Evolutionary conservation across 2,113 vertebrate species (phyloP).

Genomic region (Ancistrus triradiatus): DNA sequence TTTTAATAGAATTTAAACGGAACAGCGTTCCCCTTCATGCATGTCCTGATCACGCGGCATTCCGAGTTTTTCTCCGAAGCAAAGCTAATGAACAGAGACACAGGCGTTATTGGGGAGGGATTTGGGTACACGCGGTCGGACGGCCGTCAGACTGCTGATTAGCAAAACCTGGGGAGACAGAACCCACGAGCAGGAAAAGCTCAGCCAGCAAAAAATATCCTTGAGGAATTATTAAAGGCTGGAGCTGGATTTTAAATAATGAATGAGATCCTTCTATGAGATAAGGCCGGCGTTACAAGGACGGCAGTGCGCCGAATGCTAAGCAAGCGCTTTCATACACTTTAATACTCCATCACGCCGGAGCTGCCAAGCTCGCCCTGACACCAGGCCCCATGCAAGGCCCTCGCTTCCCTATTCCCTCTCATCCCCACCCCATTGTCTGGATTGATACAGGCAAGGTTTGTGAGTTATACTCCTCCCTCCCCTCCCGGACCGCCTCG

Average conservation of each 20-base stretch:
- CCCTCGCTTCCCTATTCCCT: conserved; percentile 1
- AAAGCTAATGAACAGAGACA: not conserved
- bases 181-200: conserved; percentile 31
- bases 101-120: not conserved
- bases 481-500: too few species aligned
- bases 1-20: not conserved
- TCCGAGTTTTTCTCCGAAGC: not conserved
- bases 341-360: conserved; percentile 47
- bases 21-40: not conserved
- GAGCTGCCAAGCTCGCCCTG: not conserved
- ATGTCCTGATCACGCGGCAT: not conserved
- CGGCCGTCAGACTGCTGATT: conserved; percentile 24
- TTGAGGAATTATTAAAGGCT: conserved; percentile 58
- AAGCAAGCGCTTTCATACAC: conserved; percentile 53
- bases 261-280: conserved; percentile 63
- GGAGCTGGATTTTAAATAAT: conserved; percentile 64
- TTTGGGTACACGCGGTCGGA: conserved; percentile 1
- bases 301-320: conserved; percentile 56
- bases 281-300: conserved; percentile 62
- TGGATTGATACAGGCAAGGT: conserved; percentile 24
- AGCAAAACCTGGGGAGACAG: conserved; percentile 30
- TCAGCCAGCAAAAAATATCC: conserved; percentile 42
- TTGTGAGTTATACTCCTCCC: conserved; percentile 35
- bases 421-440: conserved; percentile 21
- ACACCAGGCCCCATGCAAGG: not conserved